Percentiles rank a stretch among this genome's conserved stretches.
Evolutionary conservation across 2,797 vertebrate species (phyloP).

Genomic region (Muscicapa striata): DNA sequence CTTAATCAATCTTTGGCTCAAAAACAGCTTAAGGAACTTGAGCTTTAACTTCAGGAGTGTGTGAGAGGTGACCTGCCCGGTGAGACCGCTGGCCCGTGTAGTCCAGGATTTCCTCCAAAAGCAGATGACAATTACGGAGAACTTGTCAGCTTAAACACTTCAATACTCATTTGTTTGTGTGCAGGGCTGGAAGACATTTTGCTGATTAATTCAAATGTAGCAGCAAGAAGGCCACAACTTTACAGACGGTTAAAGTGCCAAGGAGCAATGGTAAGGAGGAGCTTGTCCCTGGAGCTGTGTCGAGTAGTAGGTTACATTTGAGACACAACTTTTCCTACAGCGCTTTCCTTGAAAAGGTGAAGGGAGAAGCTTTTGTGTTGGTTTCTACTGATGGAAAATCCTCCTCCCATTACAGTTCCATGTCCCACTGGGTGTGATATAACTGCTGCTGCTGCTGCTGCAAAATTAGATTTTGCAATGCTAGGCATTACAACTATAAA

Average conservation of each 20-base stretch:
- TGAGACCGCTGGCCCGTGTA: rapidly evolving
- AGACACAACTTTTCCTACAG: neutral
- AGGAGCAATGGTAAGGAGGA: conserved; percentile 80
- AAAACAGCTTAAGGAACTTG: neutral
- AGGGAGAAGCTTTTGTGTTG: neutral
- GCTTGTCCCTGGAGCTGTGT: neutral
- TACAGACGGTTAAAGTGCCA: conserved; percentile 83
- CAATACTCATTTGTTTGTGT: neutral
- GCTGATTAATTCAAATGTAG: conserved; percentile 78
- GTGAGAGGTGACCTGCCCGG: neutral
- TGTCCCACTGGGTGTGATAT: rapidly evolving
- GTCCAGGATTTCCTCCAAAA: neutral
- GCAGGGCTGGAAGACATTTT: conserved; percentile 86
- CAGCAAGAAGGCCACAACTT: conserved; percentile 54
- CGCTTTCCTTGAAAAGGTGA: neutral
- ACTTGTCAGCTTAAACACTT: neutral
- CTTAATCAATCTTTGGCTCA: neutral
- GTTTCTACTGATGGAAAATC: neutral
- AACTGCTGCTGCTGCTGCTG: neutral
- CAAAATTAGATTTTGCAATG: neutral
- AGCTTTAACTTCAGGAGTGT: neutral
- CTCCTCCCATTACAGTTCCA: neutral
- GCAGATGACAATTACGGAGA: neutral
- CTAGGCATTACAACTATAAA: rapidly evolving
- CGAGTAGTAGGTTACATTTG: neutral